phyloP scores from a whole-genome alignment of 1,140 invertebrate genomes.

The Drosophila hydei region DNA sequence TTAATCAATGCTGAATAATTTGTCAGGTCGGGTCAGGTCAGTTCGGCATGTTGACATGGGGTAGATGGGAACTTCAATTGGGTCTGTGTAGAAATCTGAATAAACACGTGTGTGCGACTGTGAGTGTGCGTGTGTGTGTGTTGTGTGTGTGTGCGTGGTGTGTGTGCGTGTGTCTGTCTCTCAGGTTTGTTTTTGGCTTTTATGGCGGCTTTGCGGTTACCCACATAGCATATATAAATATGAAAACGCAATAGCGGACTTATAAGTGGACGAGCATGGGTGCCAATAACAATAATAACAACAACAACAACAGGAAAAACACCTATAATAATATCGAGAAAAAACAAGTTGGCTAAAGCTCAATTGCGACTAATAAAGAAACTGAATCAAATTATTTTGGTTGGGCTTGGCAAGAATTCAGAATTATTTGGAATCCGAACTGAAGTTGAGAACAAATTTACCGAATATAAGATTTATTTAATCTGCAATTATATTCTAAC shows the following conservation, averaged over 20 bases:
- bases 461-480: neutral
- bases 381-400: neutral
- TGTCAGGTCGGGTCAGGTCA: slow-evolving; percentile 48
- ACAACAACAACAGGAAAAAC: slow-evolving; percentile 9
- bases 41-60: slow-evolving; percentile 33
- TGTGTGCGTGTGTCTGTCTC: slow-evolving; percentile 64
- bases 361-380: neutral
- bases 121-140: slow-evolving; percentile 30
- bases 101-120: slow-evolving; percentile 9
- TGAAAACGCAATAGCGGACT: slow-evolving; percentile 39
- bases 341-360: slow-evolving; percentile 5
- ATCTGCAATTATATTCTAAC: no score
- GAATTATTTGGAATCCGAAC: no score
- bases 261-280: slow-evolving; percentile 28
- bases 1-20: slow-evolving; percentile 82
- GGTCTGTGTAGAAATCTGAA: slow-evolving; percentile 1
- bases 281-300: slow-evolving; percentile 1
- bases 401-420: neutral
- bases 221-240: slow-evolving; percentile 64
- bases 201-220: slow-evolving; percentile 70
- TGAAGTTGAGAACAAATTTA: no score
- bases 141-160: slow-evolving; percentile 16
- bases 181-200: slow-evolving; percentile 74
- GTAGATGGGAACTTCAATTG: neutral
- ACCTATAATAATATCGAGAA: neutral